phyloP scores from a whole-genome alignment of 2,888 invertebrate species.

The Drosophila tanythrix region DNA sequence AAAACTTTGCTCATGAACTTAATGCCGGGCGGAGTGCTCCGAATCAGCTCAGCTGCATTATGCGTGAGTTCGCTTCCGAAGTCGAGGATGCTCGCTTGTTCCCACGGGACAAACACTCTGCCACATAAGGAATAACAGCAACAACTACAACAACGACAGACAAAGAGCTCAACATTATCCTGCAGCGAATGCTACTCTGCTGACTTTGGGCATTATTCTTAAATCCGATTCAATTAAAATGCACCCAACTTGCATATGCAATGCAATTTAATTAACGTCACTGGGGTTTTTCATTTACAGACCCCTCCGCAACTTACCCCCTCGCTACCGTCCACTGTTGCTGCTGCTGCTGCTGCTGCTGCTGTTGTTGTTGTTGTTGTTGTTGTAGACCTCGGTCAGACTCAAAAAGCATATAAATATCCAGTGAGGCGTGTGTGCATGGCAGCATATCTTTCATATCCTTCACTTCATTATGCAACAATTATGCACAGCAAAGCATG shows the following conservation, averaged over 20 bases:
- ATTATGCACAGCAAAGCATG: conserved; percentile 80
- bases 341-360: not conserved
- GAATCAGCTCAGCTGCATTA: conserved; percentile 42
- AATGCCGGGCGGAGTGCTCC: conserved; percentile 54
- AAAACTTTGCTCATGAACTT: conserved; percentile 75
- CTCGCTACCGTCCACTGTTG: not conserved
- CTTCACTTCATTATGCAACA: conserved; percentile 80
- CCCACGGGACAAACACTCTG: conserved; percentile 35
- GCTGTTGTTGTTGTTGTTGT: not conserved
- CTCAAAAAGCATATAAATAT: conserved; percentile 72
- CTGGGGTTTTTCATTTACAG: conserved; percentile 64
- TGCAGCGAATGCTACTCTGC: conserved; percentile 35
- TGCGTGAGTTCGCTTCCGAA: conserved; percentile 38
- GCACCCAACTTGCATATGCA: conserved; percentile 78
- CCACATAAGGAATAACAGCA: conserved; percentile 35
- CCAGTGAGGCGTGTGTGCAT: conserved; percentile 61
- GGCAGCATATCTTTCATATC: conserved; percentile 76
- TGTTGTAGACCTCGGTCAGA: conserved; percentile 44
- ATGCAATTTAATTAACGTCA: conserved; percentile 78
- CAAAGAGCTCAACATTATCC: conserved; percentile 24
- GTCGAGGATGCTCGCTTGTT: conserved; percentile 6
- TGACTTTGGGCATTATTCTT: conserved; percentile 78
- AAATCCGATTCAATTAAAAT: conserved; percentile 79
- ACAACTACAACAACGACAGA: conserved; percentile 18
- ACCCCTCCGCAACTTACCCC: not conserved